These are phyloP conservation scores for Paramormyrops hopkinsi DNA, from an alignment of 2,797 vertebrate genomes.

Conservation along the genomic window DNA sequence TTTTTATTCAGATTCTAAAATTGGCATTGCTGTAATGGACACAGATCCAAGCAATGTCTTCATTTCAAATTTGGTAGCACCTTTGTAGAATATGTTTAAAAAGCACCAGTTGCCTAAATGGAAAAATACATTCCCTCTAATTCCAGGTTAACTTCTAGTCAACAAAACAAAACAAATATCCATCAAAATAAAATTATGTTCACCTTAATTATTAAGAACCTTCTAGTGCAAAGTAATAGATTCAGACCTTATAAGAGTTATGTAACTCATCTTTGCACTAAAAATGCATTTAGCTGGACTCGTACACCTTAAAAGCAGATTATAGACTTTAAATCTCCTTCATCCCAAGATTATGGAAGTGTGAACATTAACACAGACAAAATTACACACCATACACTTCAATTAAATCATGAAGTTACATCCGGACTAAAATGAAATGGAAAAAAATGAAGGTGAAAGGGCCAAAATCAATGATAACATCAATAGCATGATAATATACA, in stretches of 20 bases:
- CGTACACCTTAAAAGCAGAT: not conserved
- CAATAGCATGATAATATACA: not conserved
- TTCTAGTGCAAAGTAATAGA: not conserved
- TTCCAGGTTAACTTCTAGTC: not conserved
- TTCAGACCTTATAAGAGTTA: not conserved
- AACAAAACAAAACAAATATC: constrained; percentile 5
- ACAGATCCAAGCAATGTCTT: not conserved
- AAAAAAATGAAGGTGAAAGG: not conserved
- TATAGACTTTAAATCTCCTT: not conserved
- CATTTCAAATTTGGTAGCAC: constrained; percentile 21
- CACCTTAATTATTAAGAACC: not conserved
- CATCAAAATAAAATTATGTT: not conserved
- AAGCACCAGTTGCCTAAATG: constrained; percentile 22
- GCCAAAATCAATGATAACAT: not conserved
- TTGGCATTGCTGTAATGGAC: not conserved
- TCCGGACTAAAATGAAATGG: not conserved
- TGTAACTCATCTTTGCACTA: not conserved
- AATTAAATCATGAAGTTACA: not conserved
- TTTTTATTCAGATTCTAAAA: constrained; percentile 9
- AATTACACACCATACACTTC: not conserved
- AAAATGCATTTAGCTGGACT: not conserved
- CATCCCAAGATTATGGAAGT: not conserved
- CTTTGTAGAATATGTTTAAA: constrained; percentile 12
- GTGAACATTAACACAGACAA: not conserved
- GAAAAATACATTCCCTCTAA: constrained; percentile 2